A percentile compares a stretch with the other conserved stretches of the same genome.
Evolutionary conservation across 2,797 vertebrate genomes (phyloP).

Genomic region (Microchirus variegatus): DNA sequence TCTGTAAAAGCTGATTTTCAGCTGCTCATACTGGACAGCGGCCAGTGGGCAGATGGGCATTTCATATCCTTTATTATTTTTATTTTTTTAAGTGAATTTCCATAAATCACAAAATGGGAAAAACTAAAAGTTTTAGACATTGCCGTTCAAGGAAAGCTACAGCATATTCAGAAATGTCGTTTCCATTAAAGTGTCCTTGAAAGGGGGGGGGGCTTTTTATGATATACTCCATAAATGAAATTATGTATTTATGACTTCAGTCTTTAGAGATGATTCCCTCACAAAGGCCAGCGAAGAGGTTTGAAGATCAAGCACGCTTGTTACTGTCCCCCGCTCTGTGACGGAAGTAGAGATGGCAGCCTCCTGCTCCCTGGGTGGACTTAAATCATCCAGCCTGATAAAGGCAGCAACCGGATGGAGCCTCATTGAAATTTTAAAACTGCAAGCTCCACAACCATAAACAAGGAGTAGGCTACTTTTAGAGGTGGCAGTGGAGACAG

Average conservation of each 20-base stretch:
- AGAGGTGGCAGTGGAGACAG: conserved; percentile 49
- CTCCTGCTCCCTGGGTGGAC: conserved; percentile 52
- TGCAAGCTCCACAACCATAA: conserved; percentile 50
- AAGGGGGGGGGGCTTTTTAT: conserved; percentile 2
- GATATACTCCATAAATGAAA: conserved; percentile 20
- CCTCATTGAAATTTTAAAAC: conserved; percentile 73
- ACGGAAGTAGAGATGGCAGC: conserved; percentile 23
- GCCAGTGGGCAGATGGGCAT: conserved; percentile 16
- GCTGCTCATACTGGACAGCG: conserved; percentile 6
- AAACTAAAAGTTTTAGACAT: background rate
- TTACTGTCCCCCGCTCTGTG: conserved; percentile 24
- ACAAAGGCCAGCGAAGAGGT: conserved; percentile 44
- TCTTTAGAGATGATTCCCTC: conserved; percentile 19
- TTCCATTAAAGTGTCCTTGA: conserved; percentile 27
- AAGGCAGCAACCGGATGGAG: conserved; percentile 42
- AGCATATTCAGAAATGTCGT: conserved; percentile 6
- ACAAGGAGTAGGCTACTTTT: conserved; percentile 59
- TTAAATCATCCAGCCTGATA: conserved; percentile 67
- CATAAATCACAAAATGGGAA: conserved; percentile 25
- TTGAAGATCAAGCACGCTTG: conserved; percentile 63
- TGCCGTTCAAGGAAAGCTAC: conserved; percentile 11
- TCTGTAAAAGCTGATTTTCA: conserved; percentile 29
- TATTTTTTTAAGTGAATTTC: conserved; percentile 18
- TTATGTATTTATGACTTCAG: conserved; percentile 25
- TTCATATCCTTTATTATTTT: conserved; percentile 10